phyloP scores from a whole-genome alignment of 35 echinoderm and acorn worm species.

The Anneissia japonica region DNA sequence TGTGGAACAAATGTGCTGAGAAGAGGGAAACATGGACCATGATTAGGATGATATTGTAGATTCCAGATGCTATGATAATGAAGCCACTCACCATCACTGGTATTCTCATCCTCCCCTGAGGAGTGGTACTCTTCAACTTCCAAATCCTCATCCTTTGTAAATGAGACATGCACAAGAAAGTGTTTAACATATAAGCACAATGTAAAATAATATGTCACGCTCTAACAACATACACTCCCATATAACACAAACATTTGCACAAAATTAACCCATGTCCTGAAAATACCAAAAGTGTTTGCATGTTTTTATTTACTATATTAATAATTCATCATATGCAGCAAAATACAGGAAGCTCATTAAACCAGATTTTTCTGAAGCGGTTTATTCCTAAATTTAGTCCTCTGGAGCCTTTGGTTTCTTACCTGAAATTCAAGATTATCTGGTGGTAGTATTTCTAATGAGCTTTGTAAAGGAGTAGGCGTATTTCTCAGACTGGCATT shows the following conservation, averaged over 20 bases:
- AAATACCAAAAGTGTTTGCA: too few species aligned
- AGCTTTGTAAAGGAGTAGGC: conserved; percentile 24
- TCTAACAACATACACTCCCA: too few species aligned
- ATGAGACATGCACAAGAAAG: background rate
- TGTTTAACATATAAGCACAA: too few species aligned
- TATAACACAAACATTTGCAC: too few species aligned
- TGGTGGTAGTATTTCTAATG: conserved; percentile 77
- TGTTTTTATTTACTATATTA: conserved; percentile 2
- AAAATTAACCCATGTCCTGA: too few species aligned
- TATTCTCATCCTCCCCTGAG: background rate
- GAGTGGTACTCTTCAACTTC: background rate
- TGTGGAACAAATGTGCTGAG: too few species aligned
- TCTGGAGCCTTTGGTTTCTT: background rate
- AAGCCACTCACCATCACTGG: too few species aligned
- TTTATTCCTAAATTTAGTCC: background rate
- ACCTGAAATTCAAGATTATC: conserved; percentile 61
- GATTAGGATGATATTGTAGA: too few species aligned
- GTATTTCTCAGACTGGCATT: conserved; percentile 29
- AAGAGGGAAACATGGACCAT: too few species aligned
- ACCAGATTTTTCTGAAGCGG: background rate
- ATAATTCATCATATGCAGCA: background rate
- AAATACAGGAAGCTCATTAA: background rate
- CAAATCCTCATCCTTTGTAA: background rate
- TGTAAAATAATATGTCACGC: too few species aligned
- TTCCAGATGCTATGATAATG: too few species aligned